phyloP scores from a whole-genome alignment of 2,888 invertebrate genomes.

The Baronia brevicornis region DNA sequence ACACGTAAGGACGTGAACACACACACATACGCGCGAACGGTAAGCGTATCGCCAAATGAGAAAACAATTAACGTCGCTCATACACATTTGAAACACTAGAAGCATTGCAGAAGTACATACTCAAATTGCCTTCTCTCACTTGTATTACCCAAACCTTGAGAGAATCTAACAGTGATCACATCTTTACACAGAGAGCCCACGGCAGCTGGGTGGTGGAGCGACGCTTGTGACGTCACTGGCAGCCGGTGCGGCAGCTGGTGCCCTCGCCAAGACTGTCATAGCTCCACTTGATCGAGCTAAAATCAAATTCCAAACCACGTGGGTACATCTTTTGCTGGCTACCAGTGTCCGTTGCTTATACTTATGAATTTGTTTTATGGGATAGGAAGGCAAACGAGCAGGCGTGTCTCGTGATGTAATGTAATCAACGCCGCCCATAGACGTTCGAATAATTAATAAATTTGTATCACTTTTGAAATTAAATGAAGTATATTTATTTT shows the following conservation, averaged over 20 bases:
- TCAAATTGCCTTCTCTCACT: conserved; percentile 9
- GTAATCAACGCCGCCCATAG: too few relatives aligned
- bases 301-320: conserved; percentile 97
- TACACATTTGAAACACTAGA: conserved; percentile 6
- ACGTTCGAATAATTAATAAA: too few relatives aligned
- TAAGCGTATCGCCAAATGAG: conserved; percentile 6
- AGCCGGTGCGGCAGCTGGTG: conserved; percentile 96
- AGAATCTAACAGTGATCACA: too few relatives aligned
- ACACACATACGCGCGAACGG: too few relatives aligned
- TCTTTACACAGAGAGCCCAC: conserved; percentile 16
- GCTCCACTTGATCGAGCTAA: conserved; percentile 98
- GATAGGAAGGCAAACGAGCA: too few relatives aligned
- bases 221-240: conserved; percentile 87
- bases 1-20: neutral
- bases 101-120: conserved; percentile 3
- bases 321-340: conserved; percentile 28
- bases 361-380: too few relatives aligned
- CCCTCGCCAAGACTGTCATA: conserved; percentile 95
- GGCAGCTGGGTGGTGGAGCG: conserved; percentile 50
- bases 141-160: too few relatives aligned
- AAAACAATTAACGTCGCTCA: neutral
- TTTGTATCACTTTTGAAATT: too few relatives aligned
- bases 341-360: too few relatives aligned
- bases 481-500: too few relatives aligned
- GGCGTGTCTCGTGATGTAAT: too few relatives aligned